Evolutionary conservation across 2,797 vertebrate species (phyloP).

Genomic region (Anas bernieri): DNA sequence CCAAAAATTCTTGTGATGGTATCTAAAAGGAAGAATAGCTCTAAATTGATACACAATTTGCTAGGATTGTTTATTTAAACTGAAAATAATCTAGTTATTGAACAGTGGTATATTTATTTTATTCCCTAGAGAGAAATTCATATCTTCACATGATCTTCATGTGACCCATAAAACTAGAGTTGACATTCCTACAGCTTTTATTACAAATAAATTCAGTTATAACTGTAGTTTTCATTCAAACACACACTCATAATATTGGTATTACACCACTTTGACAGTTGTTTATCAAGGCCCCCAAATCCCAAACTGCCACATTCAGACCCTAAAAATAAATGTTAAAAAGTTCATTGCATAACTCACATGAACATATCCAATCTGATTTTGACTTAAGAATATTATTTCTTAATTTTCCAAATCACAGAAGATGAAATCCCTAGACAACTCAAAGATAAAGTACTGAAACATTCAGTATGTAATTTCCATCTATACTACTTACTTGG

Average conservation of each 20-base stretch:
- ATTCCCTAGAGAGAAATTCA: background rate
- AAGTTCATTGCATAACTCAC: background rate
- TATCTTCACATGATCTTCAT: background rate
- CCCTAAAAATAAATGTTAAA: background rate
- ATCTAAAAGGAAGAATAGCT: background rate
- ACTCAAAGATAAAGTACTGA: background rate
- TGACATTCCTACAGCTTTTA: background rate
- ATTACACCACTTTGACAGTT: background rate
- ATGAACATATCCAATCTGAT: background rate
- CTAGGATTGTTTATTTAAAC: background rate
- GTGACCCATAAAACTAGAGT: background rate
- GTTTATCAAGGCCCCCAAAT: background rate
- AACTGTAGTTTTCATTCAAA: background rate
- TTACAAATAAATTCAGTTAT: background rate
- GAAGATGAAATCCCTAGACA: background rate
- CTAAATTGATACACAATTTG: background rate
- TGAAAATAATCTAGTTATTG: background rate
- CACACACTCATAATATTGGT: background rate
- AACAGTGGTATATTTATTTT: background rate
- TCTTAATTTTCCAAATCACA: background rate
- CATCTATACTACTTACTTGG: background rate
- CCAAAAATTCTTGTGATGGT: rapidly evolving
- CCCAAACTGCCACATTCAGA: background rate
- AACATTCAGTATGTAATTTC: background rate
- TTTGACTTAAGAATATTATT: background rate